Evolutionary conservation across 2,113 vertebrate species (phyloP), one percentile per base, ranked within the genome.

Genomic region (Ornithorhynchus anatinus): DNA sequence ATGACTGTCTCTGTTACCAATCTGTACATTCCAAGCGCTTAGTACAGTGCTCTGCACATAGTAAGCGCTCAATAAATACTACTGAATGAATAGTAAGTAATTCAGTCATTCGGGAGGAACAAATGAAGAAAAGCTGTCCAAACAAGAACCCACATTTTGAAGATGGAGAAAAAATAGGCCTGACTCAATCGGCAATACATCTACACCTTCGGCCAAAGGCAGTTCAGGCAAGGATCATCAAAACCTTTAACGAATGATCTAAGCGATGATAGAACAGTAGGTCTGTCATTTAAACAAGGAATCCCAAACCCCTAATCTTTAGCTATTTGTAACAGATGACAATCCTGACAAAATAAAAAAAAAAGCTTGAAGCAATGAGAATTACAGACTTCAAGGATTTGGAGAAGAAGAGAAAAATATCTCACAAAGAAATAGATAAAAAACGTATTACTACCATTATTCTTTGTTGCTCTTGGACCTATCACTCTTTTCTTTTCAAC

Each of bases 121-220:
- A 5, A 2, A 65, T 40, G 59, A 82, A 80, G 76, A 5, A 77
- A 20, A 81, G 16, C 69, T 25, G 63, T 43, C 68, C 72, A 36
- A 44, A 15, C 3, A 58, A 65, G 25, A 86, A 74, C 6, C 69
- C 79, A 69, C 47, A 86, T 29, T 15, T 54, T 58, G 42, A 78
- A 11, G 50, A 38, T 38, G 69, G 40, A 72, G 32, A 17, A 53
- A 75, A 72, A 79, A 37, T 1, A 57, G 20, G 45, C 7, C n/a
- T 4, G 59, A 81, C 31, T 68, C 31, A 59, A 37, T 67, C 50
- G 66, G 25, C 36, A 51, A 68, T 37, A 23, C 3, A 74, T 20
- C 6, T 65, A 23, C 37, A 39, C 15, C 31, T 81, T 57, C 47
- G 44, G 57, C 35, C 48, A 85, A 60, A 72, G 31, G 7, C 12